Percentiles rank a stretch among this genome's conserved stretches.
These are phyloP conservation scores for Corbicula japonica DNA, from an alignment of 2,888 invertebrate species.

Conservation along the genomic window DNA sequence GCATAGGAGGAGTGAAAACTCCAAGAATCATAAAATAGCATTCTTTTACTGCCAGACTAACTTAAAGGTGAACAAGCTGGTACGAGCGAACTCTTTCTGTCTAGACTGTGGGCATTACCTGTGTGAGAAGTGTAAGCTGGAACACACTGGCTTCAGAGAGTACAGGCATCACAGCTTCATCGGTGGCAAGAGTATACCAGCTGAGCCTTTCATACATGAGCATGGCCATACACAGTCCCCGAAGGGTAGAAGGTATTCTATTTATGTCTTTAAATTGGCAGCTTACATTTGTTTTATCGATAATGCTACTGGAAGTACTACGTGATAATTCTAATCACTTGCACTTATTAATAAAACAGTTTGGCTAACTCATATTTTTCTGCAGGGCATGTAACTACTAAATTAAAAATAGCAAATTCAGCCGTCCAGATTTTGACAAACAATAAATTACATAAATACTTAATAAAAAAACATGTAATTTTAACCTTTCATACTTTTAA, in stretches of 20 bases:
- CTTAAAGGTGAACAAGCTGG: slow-evolving; percentile 31
- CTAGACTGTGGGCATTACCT: slow-evolving; percentile 59
- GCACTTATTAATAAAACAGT: too few species aligned
- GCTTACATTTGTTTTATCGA: too few species aligned
- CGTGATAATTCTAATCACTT: too few species aligned
- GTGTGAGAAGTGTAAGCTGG: slow-evolving; percentile 54
- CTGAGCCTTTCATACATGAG: not conserved
- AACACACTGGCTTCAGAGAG: slow-evolving; percentile 50
- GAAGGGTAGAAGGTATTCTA: not conserved
- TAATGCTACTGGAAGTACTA: too few species aligned
- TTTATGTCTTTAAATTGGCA: too few species aligned
- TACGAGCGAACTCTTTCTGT: slow-evolving; percentile 54
- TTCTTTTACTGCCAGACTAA: slow-evolving; percentile 55
- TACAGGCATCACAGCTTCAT: slow-evolving; percentile 55
- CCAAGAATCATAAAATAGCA: slow-evolving; percentile 33
- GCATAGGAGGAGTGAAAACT: slow-evolving; percentile 16
- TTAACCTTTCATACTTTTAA: too few species aligned
- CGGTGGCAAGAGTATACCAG: slow-evolving; percentile 23
- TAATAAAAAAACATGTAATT: too few species aligned
- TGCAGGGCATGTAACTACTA: too few species aligned
- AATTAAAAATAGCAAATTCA: too few species aligned
- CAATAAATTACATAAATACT: too few species aligned
- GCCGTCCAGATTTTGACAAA: too few species aligned
- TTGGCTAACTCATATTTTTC: too few species aligned
- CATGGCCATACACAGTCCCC: not conserved